Evolutionary conservation across 2,797 vertebrate genomes (phyloP).

Genomic region (Rhinatrema bivittatum): DNA sequence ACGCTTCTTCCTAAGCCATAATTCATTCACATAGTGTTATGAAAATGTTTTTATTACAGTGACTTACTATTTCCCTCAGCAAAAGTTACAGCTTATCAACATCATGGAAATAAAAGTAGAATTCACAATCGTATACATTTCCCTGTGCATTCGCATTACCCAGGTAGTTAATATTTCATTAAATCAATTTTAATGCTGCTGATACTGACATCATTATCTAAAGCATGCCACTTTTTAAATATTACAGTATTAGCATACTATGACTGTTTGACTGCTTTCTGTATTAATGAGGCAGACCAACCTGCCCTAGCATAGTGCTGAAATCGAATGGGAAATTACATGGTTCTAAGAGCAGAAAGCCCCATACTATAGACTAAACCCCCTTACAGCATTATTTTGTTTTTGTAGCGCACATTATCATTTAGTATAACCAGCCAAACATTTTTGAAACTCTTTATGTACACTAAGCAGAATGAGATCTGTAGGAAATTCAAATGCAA

Average conservation of each 20-base stretch:
- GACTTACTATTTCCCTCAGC: conserved; percentile 48
- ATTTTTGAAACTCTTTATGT: no score
- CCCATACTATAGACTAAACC: no score
- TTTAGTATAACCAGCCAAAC: no score
- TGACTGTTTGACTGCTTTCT: conserved; percentile 22
- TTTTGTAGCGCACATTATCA: no score
- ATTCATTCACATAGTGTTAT: conserved; percentile 52
- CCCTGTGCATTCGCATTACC: conserved; percentile 28
- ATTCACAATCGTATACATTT: conserved; percentile 40
- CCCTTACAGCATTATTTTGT: no score
- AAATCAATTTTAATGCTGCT: conserved; percentile 38
- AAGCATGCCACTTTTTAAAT: conserved; percentile 21
- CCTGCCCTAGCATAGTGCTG: no score
- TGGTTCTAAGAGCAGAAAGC: no score
- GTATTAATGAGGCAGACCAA: no score
- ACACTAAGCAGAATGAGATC: no score
- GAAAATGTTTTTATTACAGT: conserved; percentile 58
- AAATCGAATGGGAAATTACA: no score
- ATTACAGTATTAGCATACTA: conserved; percentile 23
- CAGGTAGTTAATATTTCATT: conserved; percentile 50
- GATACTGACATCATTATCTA: conserved; percentile 28
- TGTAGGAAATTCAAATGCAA: no score
- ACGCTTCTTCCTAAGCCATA: conserved; percentile 45
- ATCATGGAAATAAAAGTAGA: conserved; percentile 51
- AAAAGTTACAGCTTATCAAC: conserved; percentile 60